A percentile compares a stretch with the other conserved stretches of the same genome.
Conservation (phyloP, 2,888 invertebrate species). For the Antheraea assamensis region DNA sequence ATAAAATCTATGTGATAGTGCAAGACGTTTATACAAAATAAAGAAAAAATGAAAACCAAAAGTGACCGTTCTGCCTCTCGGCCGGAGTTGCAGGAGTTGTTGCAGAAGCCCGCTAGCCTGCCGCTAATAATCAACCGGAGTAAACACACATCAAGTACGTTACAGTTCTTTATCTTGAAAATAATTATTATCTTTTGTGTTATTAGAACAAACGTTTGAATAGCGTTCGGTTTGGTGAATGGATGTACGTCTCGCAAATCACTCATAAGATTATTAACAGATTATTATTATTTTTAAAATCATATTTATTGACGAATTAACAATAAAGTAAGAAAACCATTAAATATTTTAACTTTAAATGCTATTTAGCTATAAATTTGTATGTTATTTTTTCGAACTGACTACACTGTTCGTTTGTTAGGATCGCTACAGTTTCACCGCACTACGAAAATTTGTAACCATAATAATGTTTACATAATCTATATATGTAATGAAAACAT, state of each 20-base stretch:
- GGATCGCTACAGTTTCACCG: too few species aligned
- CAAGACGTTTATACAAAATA: constrained; percentile 31
- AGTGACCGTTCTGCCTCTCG: constrained; percentile 49
- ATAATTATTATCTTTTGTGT: constrained; percentile 40
- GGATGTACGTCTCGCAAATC: constrained; percentile 51
- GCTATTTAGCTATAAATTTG: background rate
- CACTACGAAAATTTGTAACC: too few species aligned
- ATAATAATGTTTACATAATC: too few species aligned
- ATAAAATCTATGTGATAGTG: constrained; percentile 49
- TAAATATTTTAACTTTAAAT: background rate
- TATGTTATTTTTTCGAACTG: too few species aligned
- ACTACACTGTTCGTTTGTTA: too few species aligned
- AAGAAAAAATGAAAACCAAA: constrained; percentile 59
- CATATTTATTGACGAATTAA: constrained; percentile 32
- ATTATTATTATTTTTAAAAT: constrained; percentile 48
- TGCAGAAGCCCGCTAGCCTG: constrained; percentile 62
- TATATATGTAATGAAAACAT: too few species aligned
- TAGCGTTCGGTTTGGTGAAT: constrained; percentile 63
- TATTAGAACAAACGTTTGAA: constrained; percentile 55
- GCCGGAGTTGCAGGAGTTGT: constrained; percentile 71
- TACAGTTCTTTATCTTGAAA: constrained; percentile 41
- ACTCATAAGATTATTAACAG: constrained; percentile 40
- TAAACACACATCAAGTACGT: constrained; percentile 69
- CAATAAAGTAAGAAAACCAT: background rate
- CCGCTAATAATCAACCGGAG: constrained; percentile 49